These are phyloP conservation scores for Mongoloraphidia duomilia DNA, from an alignment of 2,888 invertebrate species.

Conservation along the genomic window DNA sequence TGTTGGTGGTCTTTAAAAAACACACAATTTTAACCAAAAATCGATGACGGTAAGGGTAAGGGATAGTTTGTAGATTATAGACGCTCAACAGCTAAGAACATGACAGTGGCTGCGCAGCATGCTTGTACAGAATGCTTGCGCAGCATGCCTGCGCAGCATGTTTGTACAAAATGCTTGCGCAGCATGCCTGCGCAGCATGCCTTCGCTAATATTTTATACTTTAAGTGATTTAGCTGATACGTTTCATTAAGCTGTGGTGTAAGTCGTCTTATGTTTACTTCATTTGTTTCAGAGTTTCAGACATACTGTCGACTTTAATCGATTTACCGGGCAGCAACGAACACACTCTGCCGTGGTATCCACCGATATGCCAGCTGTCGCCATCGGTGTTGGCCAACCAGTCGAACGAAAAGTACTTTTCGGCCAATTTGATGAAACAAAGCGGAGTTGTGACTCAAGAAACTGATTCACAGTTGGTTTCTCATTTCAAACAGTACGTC, in stretches of 20 bases:
- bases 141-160: not conserved
- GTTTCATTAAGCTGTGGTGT: too few relatives aligned
- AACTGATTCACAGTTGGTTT: conserved; percentile 19
- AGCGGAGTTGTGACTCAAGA: conserved; percentile 18
- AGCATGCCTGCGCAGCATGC: too few relatives aligned
- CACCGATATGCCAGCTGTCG: conserved; percentile 41
- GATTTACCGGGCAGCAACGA: conserved; percentile 43
- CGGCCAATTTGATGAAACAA: conserved; percentile 21
- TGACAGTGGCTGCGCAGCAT: not conserved
- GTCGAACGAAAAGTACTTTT: conserved; percentile 25
- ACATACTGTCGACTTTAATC: conserved; percentile 44
- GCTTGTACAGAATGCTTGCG: too few relatives aligned
- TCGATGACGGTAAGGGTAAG: too few relatives aligned
- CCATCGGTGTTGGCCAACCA: conserved; percentile 13
- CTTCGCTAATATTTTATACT: too few relatives aligned
- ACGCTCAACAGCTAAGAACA: too few relatives aligned
- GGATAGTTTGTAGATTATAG: too few relatives aligned
- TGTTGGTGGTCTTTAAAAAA: too few relatives aligned
- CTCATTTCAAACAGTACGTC: conserved; percentile 26
- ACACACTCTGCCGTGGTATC: conserved; percentile 64
- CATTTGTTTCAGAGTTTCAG: conserved; percentile 29
- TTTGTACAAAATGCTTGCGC: too few relatives aligned
- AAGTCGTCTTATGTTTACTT: not conserved
- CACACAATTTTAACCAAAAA: too few relatives aligned
- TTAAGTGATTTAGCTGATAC: too few relatives aligned